These are phyloP conservation scores for Brachyistius frenatus DNA, from an alignment of 2,113 vertebrate species.

Conservation along the genomic window DNA sequence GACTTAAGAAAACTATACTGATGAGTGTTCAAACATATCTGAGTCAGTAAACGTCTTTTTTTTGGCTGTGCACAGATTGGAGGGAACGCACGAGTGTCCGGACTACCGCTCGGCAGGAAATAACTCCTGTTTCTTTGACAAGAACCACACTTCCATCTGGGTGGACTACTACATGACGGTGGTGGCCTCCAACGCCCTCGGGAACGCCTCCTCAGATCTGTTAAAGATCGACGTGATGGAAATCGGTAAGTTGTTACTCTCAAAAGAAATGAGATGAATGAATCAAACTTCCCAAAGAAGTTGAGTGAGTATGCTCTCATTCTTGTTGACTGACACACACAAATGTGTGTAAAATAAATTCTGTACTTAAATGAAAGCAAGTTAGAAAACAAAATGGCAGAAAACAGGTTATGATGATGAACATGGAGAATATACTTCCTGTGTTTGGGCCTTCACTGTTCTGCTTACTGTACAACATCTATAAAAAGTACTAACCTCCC, in stretches of 20 bases:
- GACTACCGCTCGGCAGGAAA: constrained; percentile 89
- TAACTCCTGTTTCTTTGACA: constrained; percentile 93
- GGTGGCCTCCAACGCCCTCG: constrained; percentile 87
- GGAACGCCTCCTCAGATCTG: constrained; percentile 85
- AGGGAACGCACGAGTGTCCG: constrained; percentile 86
- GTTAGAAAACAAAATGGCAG: too few species aligned
- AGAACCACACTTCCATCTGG: constrained; percentile 88
- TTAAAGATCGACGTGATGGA: constrained; percentile 87
- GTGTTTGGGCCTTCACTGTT: neutral
- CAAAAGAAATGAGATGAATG: neutral
- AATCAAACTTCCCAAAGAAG: neutral
- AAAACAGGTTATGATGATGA: too few species aligned
- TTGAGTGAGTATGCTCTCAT: neutral
- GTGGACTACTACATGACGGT: constrained; percentile 88
- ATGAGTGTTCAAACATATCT: constrained; percentile 1
- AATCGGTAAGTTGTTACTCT: constrained; percentile 85
- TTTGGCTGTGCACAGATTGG: constrained; percentile 59
- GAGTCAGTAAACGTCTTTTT: constrained; percentile 21
- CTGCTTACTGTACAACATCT: neutral
- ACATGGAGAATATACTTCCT: neutral
- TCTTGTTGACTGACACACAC: neutral
- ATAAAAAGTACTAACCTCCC: constrained; percentile 1
- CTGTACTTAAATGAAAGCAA: too few species aligned
- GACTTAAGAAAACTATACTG: neutral
- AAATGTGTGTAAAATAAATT: neutral